A percentile compares a stretch with the other conserved stretches of the same genome.
These are phyloP conservation scores for Lipophrys pholis DNA, from an alignment of 2,113 vertebrate species.

Conservation along the genomic window DNA sequence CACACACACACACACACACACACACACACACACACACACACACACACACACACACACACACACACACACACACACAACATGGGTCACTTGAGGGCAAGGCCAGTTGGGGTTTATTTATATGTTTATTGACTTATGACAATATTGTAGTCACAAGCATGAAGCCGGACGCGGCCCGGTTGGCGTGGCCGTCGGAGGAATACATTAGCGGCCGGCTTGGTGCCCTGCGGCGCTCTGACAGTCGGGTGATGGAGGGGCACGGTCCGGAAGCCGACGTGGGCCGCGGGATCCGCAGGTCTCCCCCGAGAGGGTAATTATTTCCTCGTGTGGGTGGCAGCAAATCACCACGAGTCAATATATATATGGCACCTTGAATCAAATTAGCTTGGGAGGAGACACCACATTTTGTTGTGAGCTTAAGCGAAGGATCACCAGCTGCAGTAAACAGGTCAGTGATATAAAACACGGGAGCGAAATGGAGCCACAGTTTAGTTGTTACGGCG, in stretches of 20 bases:
- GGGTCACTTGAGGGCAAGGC: constrained; percentile 32
- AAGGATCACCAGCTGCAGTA: constrained; percentile 47
- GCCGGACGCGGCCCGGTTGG: constrained; percentile 24
- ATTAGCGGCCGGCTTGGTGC: constrained; percentile 38
- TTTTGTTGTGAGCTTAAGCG: constrained; percentile 44
- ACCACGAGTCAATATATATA: constrained; percentile 40
- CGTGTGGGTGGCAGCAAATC: constrained; percentile 46
- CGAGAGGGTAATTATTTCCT: constrained; percentile 50
- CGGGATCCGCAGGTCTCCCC: constrained; percentile 35
- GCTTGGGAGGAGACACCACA: constrained; percentile 32
- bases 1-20: neutral
- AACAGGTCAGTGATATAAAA: constrained; percentile 39
- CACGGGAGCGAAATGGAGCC: constrained; percentile 20
- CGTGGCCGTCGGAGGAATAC: constrained; percentile 34
- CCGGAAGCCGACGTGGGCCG: constrained; percentile 38
- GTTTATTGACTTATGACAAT: constrained; percentile 40
- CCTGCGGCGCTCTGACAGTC: constrained; percentile 47
- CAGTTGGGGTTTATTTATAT: constrained; percentile 24
- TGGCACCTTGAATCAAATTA: constrained; percentile 59
- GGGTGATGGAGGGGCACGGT: constrained; percentile 48
- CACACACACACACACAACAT: neutral
- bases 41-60: neutral
- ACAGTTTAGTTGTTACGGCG: neutral
- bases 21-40: constrained; percentile 23
- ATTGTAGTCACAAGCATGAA: constrained; percentile 6